phyloP scores from a whole-genome alignment of 2,797 vertebrate species.

The Helostoma temminkii region DNA sequence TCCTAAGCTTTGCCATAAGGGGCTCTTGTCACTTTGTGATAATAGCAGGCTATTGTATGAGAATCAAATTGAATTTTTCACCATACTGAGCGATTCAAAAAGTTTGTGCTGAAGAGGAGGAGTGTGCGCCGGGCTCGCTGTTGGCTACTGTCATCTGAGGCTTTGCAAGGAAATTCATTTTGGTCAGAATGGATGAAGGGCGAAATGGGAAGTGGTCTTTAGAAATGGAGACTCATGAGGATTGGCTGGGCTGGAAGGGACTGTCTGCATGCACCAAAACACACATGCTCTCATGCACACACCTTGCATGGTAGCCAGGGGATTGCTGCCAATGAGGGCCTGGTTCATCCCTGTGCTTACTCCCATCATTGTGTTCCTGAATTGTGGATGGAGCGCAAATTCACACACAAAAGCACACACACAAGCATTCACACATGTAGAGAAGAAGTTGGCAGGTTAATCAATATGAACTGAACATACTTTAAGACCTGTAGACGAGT shows the following conservation, averaged over 20 bases:
- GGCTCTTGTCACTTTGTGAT: constrained; percentile 63
- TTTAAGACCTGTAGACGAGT: neutral
- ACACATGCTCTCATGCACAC: constrained; percentile 33
- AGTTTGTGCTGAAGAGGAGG: constrained; percentile 64
- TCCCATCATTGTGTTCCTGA: constrained; percentile 92
- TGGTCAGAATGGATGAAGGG: constrained; percentile 62
- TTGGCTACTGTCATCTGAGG: constrained; percentile 37
- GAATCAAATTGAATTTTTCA: constrained; percentile 78
- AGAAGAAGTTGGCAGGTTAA: constrained; percentile 60
- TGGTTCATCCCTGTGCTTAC: constrained; percentile 92
- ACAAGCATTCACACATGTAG: constrained; percentile 43
- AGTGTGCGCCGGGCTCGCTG: constrained; percentile 21
- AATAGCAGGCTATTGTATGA: constrained; percentile 71
- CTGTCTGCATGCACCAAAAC: constrained; percentile 22
- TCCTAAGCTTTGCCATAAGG: constrained; percentile 77
- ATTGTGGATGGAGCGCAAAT: constrained; percentile 59
- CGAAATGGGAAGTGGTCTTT: constrained; percentile 68
- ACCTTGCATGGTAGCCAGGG: constrained; percentile 94
- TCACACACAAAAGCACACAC: constrained; percentile 43
- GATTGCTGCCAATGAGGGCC: constrained; percentile 90
- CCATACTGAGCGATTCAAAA: constrained; percentile 65
- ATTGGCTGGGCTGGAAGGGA: constrained; percentile 25
- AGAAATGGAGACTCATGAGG: constrained; percentile 57
- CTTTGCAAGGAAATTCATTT: constrained; percentile 64
- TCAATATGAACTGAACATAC: neutral